Percentiles rank a stretch among this genome's conserved stretches.
These are phyloP conservation scores for Lysandra bellargus DNA, from an alignment of 2,888 invertebrate species.

Conservation along the genomic window DNA sequence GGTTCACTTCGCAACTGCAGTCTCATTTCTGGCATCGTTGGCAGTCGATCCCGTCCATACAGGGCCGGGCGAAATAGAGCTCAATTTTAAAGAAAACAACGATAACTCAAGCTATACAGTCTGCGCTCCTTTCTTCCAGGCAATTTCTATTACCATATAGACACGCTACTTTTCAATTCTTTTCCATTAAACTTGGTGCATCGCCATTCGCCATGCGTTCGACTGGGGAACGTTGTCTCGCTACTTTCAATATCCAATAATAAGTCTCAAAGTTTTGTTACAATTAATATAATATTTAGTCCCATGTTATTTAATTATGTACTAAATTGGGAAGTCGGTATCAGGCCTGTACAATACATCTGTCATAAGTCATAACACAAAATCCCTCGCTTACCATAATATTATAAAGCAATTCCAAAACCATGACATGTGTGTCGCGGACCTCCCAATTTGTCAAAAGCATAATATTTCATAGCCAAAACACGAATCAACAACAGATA, in stretches of 20 bases:
- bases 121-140: slow-evolving; percentile 78
- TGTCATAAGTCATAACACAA: neutral
- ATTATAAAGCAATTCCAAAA: slow-evolving; percentile 23
- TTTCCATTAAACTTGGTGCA: slow-evolving; percentile 80
- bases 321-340: neutral
- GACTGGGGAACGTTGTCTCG: slow-evolving; percentile 59
- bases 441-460: slow-evolving; percentile 76
- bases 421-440: slow-evolving; percentile 37
- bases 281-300: slow-evolving; percentile 47
- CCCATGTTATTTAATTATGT: neutral
- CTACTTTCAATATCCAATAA: slow-evolving; percentile 72
- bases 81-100: slow-evolving; percentile 78
- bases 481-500: slow-evolving; percentile 63
- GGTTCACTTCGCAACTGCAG: slow-evolving; percentile 59
- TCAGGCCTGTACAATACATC: neutral
- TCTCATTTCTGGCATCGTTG: slow-evolving; percentile 38
- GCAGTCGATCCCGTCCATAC: slow-evolving; percentile 33
- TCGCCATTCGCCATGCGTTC: slow-evolving; percentile 74
- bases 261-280: slow-evolving; percentile 68
- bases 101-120: slow-evolving; percentile 75
- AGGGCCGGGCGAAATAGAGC: slow-evolving; percentile 70
- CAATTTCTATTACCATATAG: slow-evolving; percentile 81
- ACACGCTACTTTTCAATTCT: slow-evolving; percentile 80
- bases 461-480: slow-evolving; percentile 74
- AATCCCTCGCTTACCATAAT: slow-evolving; percentile 1